Evolutionary conservation across 2,113 vertebrate genomes (phyloP).

Genomic region (Picathartes gymnocephalus): DNA sequence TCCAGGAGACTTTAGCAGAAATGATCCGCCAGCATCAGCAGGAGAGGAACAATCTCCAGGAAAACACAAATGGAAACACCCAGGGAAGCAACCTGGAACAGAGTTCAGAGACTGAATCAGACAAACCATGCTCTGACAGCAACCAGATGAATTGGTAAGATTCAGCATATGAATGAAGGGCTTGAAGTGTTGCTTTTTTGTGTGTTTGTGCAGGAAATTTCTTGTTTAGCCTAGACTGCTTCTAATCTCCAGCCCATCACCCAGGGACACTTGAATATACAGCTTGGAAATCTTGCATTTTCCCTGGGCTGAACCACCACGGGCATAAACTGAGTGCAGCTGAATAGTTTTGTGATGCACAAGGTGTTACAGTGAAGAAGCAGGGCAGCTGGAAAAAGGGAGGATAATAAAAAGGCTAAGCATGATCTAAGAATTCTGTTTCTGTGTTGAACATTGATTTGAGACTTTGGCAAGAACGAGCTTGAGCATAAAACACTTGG

Average conservation of each 20-base stretch:
- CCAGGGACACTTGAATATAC: background rate
- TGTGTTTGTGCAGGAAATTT: background rate
- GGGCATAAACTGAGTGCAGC: background rate
- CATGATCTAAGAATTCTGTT: background rate
- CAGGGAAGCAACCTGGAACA: constrained; percentile 27
- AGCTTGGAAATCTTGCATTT: background rate
- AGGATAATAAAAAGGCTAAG: background rate
- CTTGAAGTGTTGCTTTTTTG: background rate
- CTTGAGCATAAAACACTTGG: fast-evolving
- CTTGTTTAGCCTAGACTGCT: background rate
- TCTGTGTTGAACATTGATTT: background rate
- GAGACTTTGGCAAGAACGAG: background rate
- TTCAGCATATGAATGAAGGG: background rate
- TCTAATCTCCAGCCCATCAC: background rate
- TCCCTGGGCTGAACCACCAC: background rate
- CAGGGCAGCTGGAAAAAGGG: background rate
- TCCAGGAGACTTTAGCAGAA: constrained; percentile 78
- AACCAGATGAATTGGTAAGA: constrained; percentile 55
- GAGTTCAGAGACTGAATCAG: background rate
- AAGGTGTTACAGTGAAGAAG: background rate
- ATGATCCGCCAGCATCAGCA: constrained; percentile 87
- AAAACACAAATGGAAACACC: background rate
- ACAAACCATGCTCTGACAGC: background rate
- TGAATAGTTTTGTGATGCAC: background rate
- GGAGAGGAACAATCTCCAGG: constrained; percentile 65